Conservation (phyloP, 1,140 invertebrate species). For the Drosophila pectinifera region DNA sequence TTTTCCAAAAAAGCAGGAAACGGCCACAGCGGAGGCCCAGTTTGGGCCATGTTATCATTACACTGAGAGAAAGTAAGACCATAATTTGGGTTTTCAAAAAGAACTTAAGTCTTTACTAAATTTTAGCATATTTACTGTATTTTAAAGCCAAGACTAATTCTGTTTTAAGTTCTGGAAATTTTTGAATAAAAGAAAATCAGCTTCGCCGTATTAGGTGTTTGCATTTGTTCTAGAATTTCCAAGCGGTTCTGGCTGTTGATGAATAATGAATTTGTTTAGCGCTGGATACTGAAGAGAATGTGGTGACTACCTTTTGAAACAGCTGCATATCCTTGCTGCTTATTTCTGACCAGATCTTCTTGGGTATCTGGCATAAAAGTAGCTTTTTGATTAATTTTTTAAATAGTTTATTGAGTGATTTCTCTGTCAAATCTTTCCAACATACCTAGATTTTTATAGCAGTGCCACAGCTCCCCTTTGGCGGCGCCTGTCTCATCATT, state of each 20-base stretch:
- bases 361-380: too few species aligned
- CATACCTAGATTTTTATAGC: neutral
- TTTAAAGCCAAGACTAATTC: too few species aligned
- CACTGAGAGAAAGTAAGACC: neutral
- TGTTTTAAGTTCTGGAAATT: neutral
- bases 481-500: conserved; percentile 29
- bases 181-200: too few species aligned
- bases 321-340: too few species aligned
- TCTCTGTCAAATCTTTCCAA: neutral
- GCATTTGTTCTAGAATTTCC: neutral
- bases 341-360: too few species aligned
- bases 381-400: too few species aligned
- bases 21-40: conserved; percentile 56
- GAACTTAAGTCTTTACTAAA: neutral
- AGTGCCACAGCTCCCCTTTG: neutral
- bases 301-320: too few species aligned
- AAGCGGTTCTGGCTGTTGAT: neutral
- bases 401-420: too few species aligned
- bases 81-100: neutral
- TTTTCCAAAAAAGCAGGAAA: conserved; percentile 73
- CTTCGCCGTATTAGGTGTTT: too few species aligned
- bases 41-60: conserved; percentile 15
- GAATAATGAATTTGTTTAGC: too few species aligned
- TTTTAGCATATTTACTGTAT: neutral
- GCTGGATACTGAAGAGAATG: too few species aligned